Evolutionary conservation across 2,113 vertebrate genomes (phyloP).

Genomic region (Forbesichthys agassizii): DNA sequence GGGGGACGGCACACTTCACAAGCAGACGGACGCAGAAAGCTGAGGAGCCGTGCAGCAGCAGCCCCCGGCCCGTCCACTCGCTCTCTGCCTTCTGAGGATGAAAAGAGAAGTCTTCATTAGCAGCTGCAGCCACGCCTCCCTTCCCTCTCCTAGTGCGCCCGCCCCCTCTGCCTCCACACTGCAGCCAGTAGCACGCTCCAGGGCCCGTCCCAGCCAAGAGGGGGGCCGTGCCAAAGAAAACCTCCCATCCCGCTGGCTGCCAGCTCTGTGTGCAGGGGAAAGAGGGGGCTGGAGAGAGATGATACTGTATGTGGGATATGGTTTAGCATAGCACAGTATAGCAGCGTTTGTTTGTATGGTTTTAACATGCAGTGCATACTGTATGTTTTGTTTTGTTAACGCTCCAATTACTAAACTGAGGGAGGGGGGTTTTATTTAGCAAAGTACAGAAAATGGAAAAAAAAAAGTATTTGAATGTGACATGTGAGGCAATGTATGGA

Average conservation of each 20-base stretch:
- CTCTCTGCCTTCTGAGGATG: conserved; percentile 87
- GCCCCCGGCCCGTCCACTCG: conserved; percentile 77
- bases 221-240: conserved; percentile 78
- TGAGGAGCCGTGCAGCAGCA: conserved; percentile 73
- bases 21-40: conserved; percentile 58
- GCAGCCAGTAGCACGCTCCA: conserved; percentile 87
- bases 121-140: conserved; percentile 83
- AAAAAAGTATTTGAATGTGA: neutral
- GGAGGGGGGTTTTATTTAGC: no score
- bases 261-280: conserved; percentile 61
- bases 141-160: conserved; percentile 22
- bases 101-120: conserved; percentile 94
- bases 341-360: no score
- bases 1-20: conserved; percentile 59
- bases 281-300: conserved; percentile 37
- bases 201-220: conserved; percentile 75
- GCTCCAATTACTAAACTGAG: no score
- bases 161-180: conserved; percentile 56
- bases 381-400: no score
- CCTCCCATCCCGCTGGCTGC: conserved; percentile 68
- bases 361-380: no score
- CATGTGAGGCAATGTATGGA: neutral
- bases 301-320: conserved; percentile 16
- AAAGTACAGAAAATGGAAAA: no score
- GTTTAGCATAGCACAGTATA: neutral